Evolutionary conservation across 2,797 vertebrate species (phyloP).

Genomic region (Diceros bicornis): DNA sequence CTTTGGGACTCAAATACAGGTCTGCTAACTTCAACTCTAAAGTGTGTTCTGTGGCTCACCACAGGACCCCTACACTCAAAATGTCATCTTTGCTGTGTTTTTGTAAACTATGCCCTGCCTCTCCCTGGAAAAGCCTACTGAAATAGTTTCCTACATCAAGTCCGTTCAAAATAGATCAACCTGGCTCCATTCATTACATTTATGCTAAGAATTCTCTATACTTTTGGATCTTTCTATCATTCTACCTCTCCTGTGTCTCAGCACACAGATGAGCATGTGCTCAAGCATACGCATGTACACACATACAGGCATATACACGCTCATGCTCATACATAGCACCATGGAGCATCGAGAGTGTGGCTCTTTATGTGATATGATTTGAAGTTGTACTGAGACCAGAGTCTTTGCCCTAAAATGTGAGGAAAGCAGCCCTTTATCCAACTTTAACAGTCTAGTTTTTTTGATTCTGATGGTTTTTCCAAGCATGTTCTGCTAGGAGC

Average conservation of each 20-base stretch:
- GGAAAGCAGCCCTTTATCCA: conserved; percentile 44
- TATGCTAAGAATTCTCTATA: conserved; percentile 23
- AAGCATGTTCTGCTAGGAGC: conserved; percentile 6
- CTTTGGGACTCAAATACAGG: neutral
- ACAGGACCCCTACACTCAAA: neutral
- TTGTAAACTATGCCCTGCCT: neutral
- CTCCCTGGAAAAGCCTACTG: conserved; percentile 20
- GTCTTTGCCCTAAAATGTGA: conserved; percentile 38
- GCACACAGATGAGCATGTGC: neutral
- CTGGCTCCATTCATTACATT: conserved; percentile 15
- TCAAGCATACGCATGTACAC: neutral
- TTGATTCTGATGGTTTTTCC: conserved; percentile 20
- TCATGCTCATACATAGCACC: neutral
- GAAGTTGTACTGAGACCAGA: conserved; percentile 33
- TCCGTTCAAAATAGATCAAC: conserved; percentile 21
- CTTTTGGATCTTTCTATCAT: conserved; percentile 29
- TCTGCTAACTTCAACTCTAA: conserved; percentile 47
- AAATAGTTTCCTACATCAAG: neutral
- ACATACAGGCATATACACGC: neutral
- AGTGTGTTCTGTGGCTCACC: neutral
- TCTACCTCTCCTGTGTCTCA: conserved; percentile 21
- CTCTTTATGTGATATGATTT: conserved; percentile 22
- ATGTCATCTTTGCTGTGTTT: conserved; percentile 21
- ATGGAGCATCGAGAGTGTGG: neutral
- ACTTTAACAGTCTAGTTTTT: conserved; percentile 55